Conservation (phyloP, 2,888 invertebrate genomes). For the Cataglyphis cursor region DNA sequence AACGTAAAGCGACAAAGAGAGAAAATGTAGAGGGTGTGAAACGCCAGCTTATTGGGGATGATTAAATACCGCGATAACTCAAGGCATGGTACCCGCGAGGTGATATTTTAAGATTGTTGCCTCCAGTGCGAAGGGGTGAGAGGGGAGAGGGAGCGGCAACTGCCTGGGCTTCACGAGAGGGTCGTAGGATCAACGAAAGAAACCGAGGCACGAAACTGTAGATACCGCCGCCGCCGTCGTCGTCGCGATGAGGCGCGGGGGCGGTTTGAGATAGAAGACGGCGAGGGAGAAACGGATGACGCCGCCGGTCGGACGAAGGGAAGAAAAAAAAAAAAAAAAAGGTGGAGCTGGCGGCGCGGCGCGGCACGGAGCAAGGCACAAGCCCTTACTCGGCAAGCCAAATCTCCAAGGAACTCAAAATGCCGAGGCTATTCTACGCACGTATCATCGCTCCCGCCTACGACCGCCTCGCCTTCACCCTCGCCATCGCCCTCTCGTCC, state of each 20-base stretch:
- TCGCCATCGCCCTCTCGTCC: conserved; percentile 59
- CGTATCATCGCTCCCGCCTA: conserved; percentile 81
- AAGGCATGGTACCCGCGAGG: conserved; percentile 77
- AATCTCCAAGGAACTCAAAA: conserved; percentile 82
- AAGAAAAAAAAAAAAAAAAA: conserved; percentile 54
- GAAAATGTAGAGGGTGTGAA: conserved; percentile 54
- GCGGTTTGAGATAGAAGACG: conserved; percentile 38
- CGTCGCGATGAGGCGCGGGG: conserved; percentile 23
- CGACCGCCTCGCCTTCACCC: conserved; percentile 61
- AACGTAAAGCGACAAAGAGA: conserved; percentile 14
- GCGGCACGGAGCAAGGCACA: conserved; percentile 11
- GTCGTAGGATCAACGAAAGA: conserved; percentile 40
- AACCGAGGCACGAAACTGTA: conserved; percentile 55
- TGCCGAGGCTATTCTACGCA: conserved; percentile 81
- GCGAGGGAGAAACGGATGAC: conserved; percentile 38
- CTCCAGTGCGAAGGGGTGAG: conserved; percentile 58
- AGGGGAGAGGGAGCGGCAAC: conserved; percentile 52
- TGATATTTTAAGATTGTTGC: conserved; percentile 83
- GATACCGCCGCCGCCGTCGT: conserved; percentile 18
- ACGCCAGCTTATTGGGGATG: conserved; percentile 82
- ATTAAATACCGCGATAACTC: conserved; percentile 83
- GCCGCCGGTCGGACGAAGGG: conserved; percentile 16
- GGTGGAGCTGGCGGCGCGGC: conserved; percentile 34
- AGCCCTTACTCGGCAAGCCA: conserved; percentile 74
- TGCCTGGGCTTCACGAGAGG: conserved; percentile 26